These are phyloP conservation scores for Conopomorpha cramerella DNA, from an alignment of 1,140 invertebrate genomes.

Conservation along the genomic window DNA sequence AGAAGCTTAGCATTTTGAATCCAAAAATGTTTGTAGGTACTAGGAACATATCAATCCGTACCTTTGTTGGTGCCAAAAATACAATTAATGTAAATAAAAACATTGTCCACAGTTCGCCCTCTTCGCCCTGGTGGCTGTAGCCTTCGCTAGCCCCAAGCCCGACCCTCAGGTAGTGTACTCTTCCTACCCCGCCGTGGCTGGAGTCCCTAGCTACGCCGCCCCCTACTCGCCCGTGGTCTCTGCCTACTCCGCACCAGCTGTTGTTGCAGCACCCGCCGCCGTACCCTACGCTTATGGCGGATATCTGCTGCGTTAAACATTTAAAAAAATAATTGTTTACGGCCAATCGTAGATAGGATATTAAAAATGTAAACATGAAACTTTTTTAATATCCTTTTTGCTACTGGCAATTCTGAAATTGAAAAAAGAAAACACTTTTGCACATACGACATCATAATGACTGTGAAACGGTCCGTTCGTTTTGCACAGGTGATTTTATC, in stretches of 20 bases:
- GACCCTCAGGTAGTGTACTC: slow-evolving; percentile 28
- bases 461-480: too few species aligned
- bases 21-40: too few species aligned
- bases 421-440: too few species aligned
- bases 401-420: too few species aligned
- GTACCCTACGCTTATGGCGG: slow-evolving; percentile 6
- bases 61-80: too few species aligned
- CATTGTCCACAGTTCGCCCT: slow-evolving; percentile 42
- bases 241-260: slow-evolving; percentile 12
- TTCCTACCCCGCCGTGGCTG: slow-evolving; percentile 14
- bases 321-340: slow-evolving; percentile 1
- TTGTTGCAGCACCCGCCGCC: slow-evolving; percentile 9
- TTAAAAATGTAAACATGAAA: too few species aligned
- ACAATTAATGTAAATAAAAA: too few species aligned
- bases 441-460: too few species aligned
- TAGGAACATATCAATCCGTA: too few species aligned
- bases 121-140: slow-evolving; percentile 53
- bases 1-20: too few species aligned
- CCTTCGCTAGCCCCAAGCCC: slow-evolving; percentile 51
- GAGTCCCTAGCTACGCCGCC: slow-evolving; percentile 7
- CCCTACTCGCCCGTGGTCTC: slow-evolving; percentile 47
- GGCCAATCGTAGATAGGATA: too few species aligned
- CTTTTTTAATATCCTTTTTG: slow-evolving; percentile 17
- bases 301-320: slow-evolving; percentile 21
- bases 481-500: too few species aligned